A percentile compares a stretch with the other conserved stretches of the same genome.
Conservation (phyloP, 2,113 vertebrate species). For the Bombycilla garrulus region DNA sequence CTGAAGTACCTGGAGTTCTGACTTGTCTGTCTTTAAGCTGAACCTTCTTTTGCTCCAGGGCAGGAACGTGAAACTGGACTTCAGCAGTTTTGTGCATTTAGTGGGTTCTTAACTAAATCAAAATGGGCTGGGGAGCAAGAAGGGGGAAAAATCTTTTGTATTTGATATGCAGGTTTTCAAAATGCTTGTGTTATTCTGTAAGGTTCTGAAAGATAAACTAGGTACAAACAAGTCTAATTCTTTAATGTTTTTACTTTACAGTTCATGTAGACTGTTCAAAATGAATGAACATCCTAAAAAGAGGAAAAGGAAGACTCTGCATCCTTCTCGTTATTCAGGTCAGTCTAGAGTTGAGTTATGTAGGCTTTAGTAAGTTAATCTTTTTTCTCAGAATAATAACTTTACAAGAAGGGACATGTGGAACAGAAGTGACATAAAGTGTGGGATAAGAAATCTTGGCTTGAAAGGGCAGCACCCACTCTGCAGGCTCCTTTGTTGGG, state of each 20-base stretch:
- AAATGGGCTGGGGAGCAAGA: background rate
- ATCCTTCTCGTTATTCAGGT: slow-evolving; percentile 82
- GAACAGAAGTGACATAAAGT: background rate
- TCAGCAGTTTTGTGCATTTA: background rate
- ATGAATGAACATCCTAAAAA: slow-evolving; percentile 85
- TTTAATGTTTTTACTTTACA: background rate
- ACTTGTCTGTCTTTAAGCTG: background rate
- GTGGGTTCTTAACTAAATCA: background rate
- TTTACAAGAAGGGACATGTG: background rate
- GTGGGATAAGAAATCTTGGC: background rate
- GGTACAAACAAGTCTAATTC: background rate
- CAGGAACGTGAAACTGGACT: background rate
- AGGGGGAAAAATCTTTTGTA: background rate
- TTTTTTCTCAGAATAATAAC: background rate
- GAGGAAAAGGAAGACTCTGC: slow-evolving; percentile 82
- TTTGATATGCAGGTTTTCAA: background rate
- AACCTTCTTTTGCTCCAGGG: background rate
- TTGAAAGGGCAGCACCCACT: background rate
- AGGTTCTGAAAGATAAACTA: background rate
- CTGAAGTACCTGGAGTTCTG: background rate
- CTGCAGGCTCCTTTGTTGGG: fast-evolving
- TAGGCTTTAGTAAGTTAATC: background rate
- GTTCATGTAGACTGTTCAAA: slow-evolving; percentile 61
- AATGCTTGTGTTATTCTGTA: background rate
- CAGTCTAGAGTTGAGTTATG: background rate